Percentiles rank a stretch among this genome's conserved stretches.
These are phyloP conservation scores for Ibycter americanus DNA, from an alignment of 2,797 vertebrate genomes.

Conservation along the genomic window DNA sequence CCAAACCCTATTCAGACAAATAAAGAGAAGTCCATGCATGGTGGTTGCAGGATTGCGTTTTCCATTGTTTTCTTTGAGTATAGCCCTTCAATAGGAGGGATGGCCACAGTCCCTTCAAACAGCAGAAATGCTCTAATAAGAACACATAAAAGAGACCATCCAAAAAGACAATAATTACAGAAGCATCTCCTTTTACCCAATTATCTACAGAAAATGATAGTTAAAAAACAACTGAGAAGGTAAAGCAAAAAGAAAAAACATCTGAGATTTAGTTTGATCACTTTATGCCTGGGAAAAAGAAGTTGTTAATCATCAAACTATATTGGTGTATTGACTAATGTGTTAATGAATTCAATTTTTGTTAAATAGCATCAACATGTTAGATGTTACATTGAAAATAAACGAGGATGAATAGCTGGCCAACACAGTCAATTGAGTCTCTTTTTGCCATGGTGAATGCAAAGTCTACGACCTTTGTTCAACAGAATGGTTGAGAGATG, in stretches of 20 bases:
- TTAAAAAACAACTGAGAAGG: background rate
- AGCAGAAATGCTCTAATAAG: background rate
- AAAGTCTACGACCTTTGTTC: conserved; percentile 6
- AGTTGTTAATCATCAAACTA: background rate
- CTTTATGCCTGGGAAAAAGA: background rate
- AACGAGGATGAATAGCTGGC: background rate
- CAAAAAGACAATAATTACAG: background rate
- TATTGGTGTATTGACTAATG: background rate
- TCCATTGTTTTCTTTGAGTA: background rate
- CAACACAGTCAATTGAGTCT: background rate
- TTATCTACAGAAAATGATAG: background rate
- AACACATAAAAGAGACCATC: background rate
- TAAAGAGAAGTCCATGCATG: background rate
- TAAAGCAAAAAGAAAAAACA: background rate
- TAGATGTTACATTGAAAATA: background rate
- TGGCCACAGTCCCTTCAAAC: background rate
- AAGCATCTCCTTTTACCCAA: background rate
- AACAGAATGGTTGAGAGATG: background rate
- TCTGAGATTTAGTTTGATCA: background rate
- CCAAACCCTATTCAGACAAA: background rate
- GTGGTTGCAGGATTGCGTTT: background rate
- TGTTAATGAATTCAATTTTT: background rate
- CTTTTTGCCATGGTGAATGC: background rate
- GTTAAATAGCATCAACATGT: background rate
- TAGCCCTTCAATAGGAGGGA: background rate